Conservation (phyloP, 2,797 vertebrate genomes). For the Arrhamphus sclerolepis region DNA sequence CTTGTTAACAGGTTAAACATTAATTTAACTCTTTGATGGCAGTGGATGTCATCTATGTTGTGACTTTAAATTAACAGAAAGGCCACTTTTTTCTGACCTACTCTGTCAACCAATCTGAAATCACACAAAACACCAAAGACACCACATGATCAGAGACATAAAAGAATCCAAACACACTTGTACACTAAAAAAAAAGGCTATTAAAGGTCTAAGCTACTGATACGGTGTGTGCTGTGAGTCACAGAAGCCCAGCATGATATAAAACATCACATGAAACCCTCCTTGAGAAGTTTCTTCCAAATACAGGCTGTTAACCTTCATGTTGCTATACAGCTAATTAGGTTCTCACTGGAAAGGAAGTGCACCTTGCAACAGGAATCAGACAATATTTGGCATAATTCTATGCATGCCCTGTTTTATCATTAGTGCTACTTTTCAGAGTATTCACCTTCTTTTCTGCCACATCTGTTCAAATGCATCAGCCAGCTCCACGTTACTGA, state of each 20-base stretch:
- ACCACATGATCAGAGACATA: neutral
- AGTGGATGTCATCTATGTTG: too few relatives aligned
- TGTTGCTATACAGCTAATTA: conserved; percentile 13
- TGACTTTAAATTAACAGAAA: too few relatives aligned
- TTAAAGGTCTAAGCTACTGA: neutral
- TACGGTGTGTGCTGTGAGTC: neutral
- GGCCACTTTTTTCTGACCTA: too few relatives aligned
- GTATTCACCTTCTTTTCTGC: conserved; percentile 92
- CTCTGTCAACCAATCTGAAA: too few relatives aligned
- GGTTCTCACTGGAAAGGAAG: neutral
- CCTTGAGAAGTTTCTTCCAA: neutral
- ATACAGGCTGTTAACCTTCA: neutral
- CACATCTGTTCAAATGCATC: conserved; percentile 99
- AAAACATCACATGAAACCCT: neutral
- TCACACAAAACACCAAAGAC: neutral
- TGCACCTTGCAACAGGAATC: neutral
- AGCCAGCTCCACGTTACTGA: conserved; percentile 96
- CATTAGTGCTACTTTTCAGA: neutral
- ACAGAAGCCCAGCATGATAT: neutral
- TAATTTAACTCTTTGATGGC: neutral
- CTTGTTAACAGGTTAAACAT: neutral
- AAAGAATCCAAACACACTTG: neutral
- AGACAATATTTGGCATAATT: neutral
- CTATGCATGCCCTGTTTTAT: neutral
- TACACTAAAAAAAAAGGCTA: neutral